Evolutionary conservation across 1,140 invertebrate species (phyloP), one percentile per base, ranked within the genome.

Genomic region (Drosophila bocqueti): DNA sequence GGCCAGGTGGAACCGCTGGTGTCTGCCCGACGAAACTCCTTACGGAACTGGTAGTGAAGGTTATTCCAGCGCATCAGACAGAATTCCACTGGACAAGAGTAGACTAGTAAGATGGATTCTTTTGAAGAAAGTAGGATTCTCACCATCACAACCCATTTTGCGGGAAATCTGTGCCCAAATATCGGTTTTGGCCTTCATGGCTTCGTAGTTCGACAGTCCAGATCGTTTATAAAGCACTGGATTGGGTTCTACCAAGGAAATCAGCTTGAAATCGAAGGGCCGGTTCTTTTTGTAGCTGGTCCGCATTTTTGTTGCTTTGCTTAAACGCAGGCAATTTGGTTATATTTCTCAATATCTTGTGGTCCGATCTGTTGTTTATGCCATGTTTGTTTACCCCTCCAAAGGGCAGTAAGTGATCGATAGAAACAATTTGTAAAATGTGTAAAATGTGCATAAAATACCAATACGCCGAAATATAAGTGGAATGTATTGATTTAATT

Each of bases 61-160:
- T 92, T 92, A n/a, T 89, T 92, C 91, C 91, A 92, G 24, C 91
- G 91, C 83, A 83, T 92, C 18, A 92, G 6, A 15, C 91, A 92
- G 36, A 92, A 92, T 43, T 89, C 69, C 43, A 85, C 91, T 92
- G 21, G 0, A 2, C 4, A 40, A 1, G 9, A 24, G 36, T 21
- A 13, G 2, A 11, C 2, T 46, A 13, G 2, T 34, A n/a, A 10
- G 1, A 38, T 38, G 42, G 11, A 29, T 26, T 7, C 9, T 16
- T 15, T 16, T 15, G 3, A 5, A 16, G 4, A 21, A n/a, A n/a
- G 3, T 31, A 26, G 10, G 16, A 5, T 5, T 29, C 58, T 78
- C 59, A 92, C 91, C 75, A 45, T 79, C 76, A 24, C 77, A 76
- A 11, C 75, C 68, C 86, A 92, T 91, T 21, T 73, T 68, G 16